Base-by-base conservation (phyloP, 2,797 vertebrate species). In the Coregonus sp. region DNA sequence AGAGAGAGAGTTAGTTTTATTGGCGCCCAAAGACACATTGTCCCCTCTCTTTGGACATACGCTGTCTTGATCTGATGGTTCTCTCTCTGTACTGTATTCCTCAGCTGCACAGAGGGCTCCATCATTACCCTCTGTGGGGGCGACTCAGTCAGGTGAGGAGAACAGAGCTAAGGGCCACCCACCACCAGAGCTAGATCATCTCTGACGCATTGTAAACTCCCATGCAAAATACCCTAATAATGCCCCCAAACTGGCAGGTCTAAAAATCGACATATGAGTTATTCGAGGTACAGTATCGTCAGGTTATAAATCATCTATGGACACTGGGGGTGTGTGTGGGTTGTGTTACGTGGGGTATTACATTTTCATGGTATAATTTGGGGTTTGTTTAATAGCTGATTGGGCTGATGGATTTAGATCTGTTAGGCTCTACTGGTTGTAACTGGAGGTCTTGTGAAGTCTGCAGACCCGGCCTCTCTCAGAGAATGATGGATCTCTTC, bases 151-250 rank as follows among this genome's bases (percentile, higher is more conserved):
- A 47, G 78, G 50, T 61, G 63, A 52, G 61, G 33, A 76, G 67
- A 75, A 73, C 63, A 61, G 51, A 50, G 78, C 33, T 68, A 47
- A 80, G 70, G 51, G 67, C 74, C 31, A 67, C 29, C 65, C 65
- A 67, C 65, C 65, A 67, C 31, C 29, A 33, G 25, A 29, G 65
- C 25, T 33, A 75, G 40, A 75, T 81, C 76, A 78, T 78, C 61
- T 73, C 29, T 61, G 33, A 75, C 35, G 31, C 31, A 35, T 50
- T 69, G 63, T 67, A 75, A 66, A 59, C 40, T 65, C 65, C 31
- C 63, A 81, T 6, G 18, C 56, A 59, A 40, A 66, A 20, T 67
- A 40, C 37, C 67, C 67, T 11, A 31, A n/a, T 14, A 31, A 69
- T 33, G 14, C 33, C 31, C 33, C 66, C 66, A 16, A 68, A 15